These are phyloP conservation scores for Hestina assimilis DNA, from an alignment of 1,140 invertebrate species.

Conservation along the genomic window DNA sequence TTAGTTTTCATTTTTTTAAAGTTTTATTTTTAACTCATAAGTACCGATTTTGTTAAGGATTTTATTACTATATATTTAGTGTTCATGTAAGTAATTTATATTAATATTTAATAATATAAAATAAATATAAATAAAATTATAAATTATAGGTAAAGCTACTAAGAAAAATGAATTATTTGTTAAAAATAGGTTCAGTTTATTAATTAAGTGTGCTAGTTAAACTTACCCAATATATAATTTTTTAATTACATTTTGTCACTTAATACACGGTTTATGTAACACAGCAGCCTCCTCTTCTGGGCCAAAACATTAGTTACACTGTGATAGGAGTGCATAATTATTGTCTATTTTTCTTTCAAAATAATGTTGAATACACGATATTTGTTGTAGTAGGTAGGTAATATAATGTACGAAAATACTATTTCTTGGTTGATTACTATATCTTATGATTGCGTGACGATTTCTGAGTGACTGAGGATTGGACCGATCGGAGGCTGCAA, in stretches of 20 bases:
- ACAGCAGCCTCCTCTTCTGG: background rate
- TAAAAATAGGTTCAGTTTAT: background rate
- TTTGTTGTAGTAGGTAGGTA: background rate
- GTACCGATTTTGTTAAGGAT: no score
- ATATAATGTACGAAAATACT: background rate
- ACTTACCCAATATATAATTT: slow-evolving; percentile 28
- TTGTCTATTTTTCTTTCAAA: background rate
- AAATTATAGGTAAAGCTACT: no score
- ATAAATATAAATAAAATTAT: background rate
- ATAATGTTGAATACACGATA: background rate
- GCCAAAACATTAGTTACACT: slow-evolving; percentile 10
- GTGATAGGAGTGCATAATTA: slow-evolving; percentile 8
- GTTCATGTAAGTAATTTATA: no score
- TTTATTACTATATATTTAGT: no score
- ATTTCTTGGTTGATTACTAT: background rate
- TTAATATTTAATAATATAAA: no score
- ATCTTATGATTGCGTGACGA: slow-evolving; percentile 1
- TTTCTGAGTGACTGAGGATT: background rate
- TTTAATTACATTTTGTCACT: slow-evolving; percentile 15
- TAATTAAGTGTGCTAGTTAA: background rate
- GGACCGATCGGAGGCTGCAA: slow-evolving; percentile 40
- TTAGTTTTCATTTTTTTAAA: no score
- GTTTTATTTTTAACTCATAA: no score
- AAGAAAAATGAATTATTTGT: no score
- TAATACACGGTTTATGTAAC: slow-evolving; percentile 18